phyloP scores from a whole-genome alignment of 2,113 vertebrate genomes.

The Beaufortia kweichowensis region DNA sequence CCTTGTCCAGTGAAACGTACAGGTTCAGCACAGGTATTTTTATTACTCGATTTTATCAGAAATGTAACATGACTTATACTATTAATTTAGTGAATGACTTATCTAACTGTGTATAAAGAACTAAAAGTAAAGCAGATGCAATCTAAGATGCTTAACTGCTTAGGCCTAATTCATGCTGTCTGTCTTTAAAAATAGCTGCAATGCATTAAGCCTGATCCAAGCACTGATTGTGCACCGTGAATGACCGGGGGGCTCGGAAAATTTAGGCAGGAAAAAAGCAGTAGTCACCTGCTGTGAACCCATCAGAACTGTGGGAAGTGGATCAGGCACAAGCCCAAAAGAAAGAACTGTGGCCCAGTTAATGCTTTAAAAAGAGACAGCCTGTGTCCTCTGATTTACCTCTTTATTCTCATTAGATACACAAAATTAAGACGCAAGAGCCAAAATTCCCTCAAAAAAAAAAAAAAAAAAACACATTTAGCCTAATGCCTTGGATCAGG shows the following conservation, averaged over 20 bases:
- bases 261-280: slow-evolving; percentile 46
- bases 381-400: slow-evolving; percentile 33
- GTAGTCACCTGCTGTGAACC: slow-evolving; percentile 53
- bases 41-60: background rate
- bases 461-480: background rate
- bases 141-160: slow-evolving; percentile 63
- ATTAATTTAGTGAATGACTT: background rate
- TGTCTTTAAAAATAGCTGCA: slow-evolving; percentile 60
- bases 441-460: background rate
- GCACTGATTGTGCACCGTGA: background rate
- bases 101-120: slow-evolving; percentile 17
- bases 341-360: slow-evolving; percentile 43
- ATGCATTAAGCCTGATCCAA: slow-evolving; percentile 53
- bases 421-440: background rate
- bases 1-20: slow-evolving; percentile 69
- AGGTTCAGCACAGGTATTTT: slow-evolving; percentile 74
- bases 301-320: slow-evolving; percentile 54
- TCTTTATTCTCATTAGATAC: slow-evolving; percentile 34
- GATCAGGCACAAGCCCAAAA: slow-evolving; percentile 55
- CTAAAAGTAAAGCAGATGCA: slow-evolving; percentile 30
- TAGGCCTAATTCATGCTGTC: slow-evolving; percentile 56
- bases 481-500: background rate
- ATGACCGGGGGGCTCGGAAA: background rate
- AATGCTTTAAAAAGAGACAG: slow-evolving; percentile 37
- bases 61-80: background rate